These are phyloP conservation scores for Noturus placidus DNA, from an alignment of 2,113 vertebrate species.

Conservation along the genomic window DNA sequence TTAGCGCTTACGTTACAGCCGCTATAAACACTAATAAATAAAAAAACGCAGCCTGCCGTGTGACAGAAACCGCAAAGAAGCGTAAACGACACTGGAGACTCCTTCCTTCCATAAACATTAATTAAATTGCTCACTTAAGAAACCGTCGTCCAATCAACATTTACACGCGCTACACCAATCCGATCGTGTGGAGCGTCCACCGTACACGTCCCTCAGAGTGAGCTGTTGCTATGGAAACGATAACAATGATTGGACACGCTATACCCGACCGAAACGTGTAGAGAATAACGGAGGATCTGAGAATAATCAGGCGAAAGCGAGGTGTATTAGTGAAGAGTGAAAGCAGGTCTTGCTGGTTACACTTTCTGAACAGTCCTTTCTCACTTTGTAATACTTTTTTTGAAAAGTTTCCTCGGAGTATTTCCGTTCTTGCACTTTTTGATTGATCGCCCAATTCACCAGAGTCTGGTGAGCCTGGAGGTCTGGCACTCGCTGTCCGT, in stretches of 20 bases:
- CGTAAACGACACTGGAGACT: not conserved
- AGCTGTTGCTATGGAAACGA: not conserved
- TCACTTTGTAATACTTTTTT: slow-evolving; percentile 10
- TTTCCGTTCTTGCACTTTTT: slow-evolving; percentile 12
- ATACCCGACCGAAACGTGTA: not conserved
- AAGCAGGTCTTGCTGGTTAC: not conserved
- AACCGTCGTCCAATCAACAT: not conserved
- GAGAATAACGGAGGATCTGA: not conserved
- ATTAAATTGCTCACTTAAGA: not conserved
- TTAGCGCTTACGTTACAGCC: no score
- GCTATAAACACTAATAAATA: no score
- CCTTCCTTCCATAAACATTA: not conserved
- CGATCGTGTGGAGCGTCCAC: not conserved
- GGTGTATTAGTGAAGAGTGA: not conserved
- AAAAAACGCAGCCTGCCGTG: no score
- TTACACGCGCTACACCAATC: not conserved
- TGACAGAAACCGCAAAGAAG: no score
- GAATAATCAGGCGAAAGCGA: not conserved
- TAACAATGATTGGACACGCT: not conserved
- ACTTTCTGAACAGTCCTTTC: not conserved
- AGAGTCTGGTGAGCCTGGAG: slow-evolving; percentile 23
- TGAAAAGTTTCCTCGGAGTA: slow-evolving; percentile 4
- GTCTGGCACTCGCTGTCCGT: slow-evolving; percentile 21
- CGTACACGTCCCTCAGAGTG: not conserved
- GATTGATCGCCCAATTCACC: slow-evolving; percentile 22